A percentile compares a stretch with the other conserved stretches of the same genome.
Evolutionary conservation across 2,797 vertebrate species (phyloP).

Genomic region (Synanceia verrucosa): DNA sequence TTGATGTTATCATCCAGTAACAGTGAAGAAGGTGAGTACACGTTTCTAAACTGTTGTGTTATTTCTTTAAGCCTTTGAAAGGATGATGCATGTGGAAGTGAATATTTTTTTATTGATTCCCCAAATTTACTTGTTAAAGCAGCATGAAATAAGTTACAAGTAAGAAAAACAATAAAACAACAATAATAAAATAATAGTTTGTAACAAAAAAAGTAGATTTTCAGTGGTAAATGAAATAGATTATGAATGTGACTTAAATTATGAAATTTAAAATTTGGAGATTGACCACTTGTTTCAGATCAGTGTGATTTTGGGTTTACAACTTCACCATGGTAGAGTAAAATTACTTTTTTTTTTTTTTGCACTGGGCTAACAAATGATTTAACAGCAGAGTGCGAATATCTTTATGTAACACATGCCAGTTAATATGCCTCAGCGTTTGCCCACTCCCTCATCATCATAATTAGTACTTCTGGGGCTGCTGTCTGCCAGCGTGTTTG

Average conservation of each 20-base stretch:
- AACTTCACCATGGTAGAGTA: background rate
- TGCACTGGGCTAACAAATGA: conserved; percentile 9
- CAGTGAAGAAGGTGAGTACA: background rate
- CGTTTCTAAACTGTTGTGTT: too few relatives aligned
- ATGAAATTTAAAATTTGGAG: too few relatives aligned
- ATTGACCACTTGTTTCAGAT: background rate
- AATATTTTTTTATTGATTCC: too few relatives aligned
- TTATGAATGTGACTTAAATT: too few relatives aligned
- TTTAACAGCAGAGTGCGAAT: conserved; percentile 30
- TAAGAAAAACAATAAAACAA: too few relatives aligned
- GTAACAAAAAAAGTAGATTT: too few relatives aligned
- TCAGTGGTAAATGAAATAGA: too few relatives aligned
- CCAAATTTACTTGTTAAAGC: too few relatives aligned
- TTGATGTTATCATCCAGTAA: background rate
- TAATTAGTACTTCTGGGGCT: conserved; percentile 56
- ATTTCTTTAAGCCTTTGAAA: background rate
- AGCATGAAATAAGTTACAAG: too few relatives aligned
- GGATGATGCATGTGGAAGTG: too few relatives aligned
- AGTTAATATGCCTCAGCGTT: conserved; percentile 40
- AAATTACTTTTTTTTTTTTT: conserved; percentile 20
- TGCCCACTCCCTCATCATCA: conserved; percentile 45
- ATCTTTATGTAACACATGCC: conserved; percentile 34
- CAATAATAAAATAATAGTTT: too few relatives aligned
- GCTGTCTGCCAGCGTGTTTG: conserved; percentile 47
- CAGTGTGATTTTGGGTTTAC: background rate